Percentiles rank a stretch among this genome's conserved stretches.
Conservation (phyloP, 2,797 vertebrate genomes). For the Phoxinus dragarum region DNA sequence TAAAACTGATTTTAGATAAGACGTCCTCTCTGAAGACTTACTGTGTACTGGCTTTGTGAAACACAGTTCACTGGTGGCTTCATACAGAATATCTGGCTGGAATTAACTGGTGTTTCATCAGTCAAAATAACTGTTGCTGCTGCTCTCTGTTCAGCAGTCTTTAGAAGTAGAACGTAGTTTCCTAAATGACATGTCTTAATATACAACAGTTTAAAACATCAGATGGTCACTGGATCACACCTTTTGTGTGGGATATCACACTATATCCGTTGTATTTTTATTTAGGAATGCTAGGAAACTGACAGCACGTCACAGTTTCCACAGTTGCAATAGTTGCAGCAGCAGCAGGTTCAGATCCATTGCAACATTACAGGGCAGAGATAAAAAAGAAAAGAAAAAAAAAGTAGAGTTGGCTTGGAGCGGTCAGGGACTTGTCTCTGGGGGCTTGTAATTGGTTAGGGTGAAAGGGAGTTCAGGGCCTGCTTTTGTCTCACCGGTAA, state of each 20-base stretch:
- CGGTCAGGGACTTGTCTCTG: slow-evolving; percentile 47
- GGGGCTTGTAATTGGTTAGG: slow-evolving; percentile 59
- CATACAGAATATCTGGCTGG: slow-evolving; percentile 74
- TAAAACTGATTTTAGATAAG: slow-evolving; percentile 54
- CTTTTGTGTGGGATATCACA: not conserved
- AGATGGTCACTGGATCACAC: slow-evolving; percentile 7
- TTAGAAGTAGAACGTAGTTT: slow-evolving; percentile 48
- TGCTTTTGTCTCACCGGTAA: slow-evolving; percentile 61
- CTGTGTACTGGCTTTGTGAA: slow-evolving; percentile 71
- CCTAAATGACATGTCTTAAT: slow-evolving; percentile 21
- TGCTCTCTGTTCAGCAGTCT: slow-evolving; percentile 70
- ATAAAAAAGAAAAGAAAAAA: slow-evolving; percentile 44
- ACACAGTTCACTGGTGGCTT: slow-evolving; percentile 64
- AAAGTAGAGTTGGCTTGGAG: slow-evolving; percentile 45
- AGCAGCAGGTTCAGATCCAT: slow-evolving; percentile 40
- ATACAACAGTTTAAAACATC: slow-evolving; percentile 6
- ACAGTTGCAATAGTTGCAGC: slow-evolving; percentile 41
- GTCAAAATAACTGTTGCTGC: slow-evolving; percentile 76
- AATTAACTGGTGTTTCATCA: slow-evolving; percentile 77
- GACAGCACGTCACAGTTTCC: slow-evolving; percentile 31
- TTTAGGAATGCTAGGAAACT: slow-evolving; percentile 13
- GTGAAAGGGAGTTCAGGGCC: slow-evolving; percentile 51
- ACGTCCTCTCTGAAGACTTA: slow-evolving; percentile 69
- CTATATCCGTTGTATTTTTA: not conserved
- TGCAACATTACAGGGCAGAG: slow-evolving; percentile 39